Evolutionary conservation across 2,113 vertebrate species (phyloP).

Genomic region (Sceloporus tristichus): DNA sequence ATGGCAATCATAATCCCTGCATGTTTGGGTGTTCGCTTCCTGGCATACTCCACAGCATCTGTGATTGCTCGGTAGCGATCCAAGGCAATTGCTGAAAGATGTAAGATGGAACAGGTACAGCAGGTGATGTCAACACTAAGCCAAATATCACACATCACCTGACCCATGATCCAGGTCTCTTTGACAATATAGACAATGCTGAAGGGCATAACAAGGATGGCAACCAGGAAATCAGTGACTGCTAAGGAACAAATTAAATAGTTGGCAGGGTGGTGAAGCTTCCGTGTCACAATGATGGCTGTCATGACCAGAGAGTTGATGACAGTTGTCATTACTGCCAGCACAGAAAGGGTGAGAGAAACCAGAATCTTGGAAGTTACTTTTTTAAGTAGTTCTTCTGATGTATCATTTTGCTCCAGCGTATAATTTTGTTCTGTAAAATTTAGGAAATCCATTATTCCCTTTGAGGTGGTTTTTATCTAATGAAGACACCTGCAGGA

Average conservation of each 20-base stretch:
- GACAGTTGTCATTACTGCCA: constrained; percentile 91
- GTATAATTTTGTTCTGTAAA: constrained; percentile 83
- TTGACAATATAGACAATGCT: constrained; percentile 95
- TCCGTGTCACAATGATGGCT: constrained; percentile 94
- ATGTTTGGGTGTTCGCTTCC: constrained; percentile 90
- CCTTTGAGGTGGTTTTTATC: constrained; percentile 58
- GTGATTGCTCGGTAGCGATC: constrained; percentile 96
- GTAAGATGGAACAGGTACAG: constrained; percentile 97
- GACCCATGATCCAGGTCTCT: constrained; percentile 95
- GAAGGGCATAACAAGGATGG: constrained; percentile 97
- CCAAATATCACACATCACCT: constrained; percentile 93
- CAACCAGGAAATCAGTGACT: constrained; percentile 96
- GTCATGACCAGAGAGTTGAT: constrained; percentile 98
- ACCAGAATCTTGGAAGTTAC: constrained; percentile 89
- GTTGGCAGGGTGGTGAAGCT: constrained; percentile 97
- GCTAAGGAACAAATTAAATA: constrained; percentile 97
- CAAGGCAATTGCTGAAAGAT: constrained; percentile 93
- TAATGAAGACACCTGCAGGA: constrained; percentile 70
- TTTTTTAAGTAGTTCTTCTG: constrained; percentile 78
- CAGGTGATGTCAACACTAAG: constrained; percentile 95
- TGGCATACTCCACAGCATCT: constrained; percentile 93
- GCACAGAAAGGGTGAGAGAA: constrained; percentile 88
- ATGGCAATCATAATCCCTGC: constrained; percentile 92
- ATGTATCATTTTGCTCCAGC: constrained; percentile 74
- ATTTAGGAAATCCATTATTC: constrained; percentile 92